Conservation (phyloP, 1,140 invertebrate genomes). For the Hestina assimilis region DNA sequence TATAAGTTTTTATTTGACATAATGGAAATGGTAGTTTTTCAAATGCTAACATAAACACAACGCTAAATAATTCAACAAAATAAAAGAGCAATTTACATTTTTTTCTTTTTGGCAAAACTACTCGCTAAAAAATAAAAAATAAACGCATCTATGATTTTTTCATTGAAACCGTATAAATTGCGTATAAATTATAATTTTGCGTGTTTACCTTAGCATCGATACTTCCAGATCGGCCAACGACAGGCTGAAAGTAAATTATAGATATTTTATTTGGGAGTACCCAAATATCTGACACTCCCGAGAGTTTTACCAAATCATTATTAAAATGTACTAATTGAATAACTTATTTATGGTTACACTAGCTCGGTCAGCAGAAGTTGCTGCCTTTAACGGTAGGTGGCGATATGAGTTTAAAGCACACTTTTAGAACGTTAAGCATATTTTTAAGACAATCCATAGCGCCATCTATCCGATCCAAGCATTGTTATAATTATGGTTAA, state of each 20-base stretch:
- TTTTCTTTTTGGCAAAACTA: constrained; percentile 16
- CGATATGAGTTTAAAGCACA: no score
- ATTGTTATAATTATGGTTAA: no score
- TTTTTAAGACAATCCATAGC: no score
- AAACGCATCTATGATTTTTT: neutral
- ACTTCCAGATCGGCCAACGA: constrained; percentile 80
- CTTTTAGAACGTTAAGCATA: no score
- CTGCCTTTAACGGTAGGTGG: no score
- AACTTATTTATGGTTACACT: no score
- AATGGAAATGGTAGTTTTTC: constrained; percentile 18
- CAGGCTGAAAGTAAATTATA: constrained; percentile 77
- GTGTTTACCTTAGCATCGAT: constrained; percentile 82
- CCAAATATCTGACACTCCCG: neutral
- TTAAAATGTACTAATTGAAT: neutral
- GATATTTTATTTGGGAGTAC: constrained; percentile 1
- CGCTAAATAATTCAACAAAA: constrained; percentile 24
- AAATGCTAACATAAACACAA: constrained; percentile 33
- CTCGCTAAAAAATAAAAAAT: constrained; percentile 22
- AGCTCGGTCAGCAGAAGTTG: no score
- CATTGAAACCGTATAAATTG: neutral
- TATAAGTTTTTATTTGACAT: neutral
- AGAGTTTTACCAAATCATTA: neutral
- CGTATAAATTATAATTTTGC: constrained; percentile 2
- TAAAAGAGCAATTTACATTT: constrained; percentile 20
- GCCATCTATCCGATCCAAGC: no score